phyloP scores from a whole-genome alignment of 2,113 vertebrate species.

The Tetraodon nigroviridis region DNA sequence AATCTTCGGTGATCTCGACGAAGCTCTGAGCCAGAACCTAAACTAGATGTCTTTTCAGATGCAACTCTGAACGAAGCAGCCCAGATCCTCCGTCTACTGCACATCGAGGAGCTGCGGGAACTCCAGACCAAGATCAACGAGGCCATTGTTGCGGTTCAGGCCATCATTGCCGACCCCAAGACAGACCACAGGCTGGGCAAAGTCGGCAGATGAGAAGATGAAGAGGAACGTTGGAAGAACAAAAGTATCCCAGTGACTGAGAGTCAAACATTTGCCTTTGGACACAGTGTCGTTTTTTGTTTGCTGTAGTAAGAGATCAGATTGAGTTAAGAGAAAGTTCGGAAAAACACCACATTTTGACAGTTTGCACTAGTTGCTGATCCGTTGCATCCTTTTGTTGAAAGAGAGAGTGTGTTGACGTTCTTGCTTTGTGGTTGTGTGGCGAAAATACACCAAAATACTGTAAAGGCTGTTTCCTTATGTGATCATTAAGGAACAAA shows the following conservation, averaged over 20 bases:
- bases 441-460: conserved; percentile 19
- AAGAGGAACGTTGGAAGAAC: background rate
- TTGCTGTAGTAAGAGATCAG: conserved; percentile 24
- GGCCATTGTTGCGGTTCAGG: conserved; percentile 95
- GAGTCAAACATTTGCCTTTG: background rate
- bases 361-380: background rate
- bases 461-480: conserved; percentile 16
- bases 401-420: conserved; percentile 7
- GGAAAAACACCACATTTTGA: background rate
- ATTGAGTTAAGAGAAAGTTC: background rate
- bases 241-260: conserved; percentile 18
- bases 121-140: conserved; percentile 97
- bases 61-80: conserved; percentile 94
- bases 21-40: background rate
- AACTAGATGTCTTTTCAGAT: conserved; percentile 68
- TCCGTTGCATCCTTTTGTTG: background rate
- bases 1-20: background rate
- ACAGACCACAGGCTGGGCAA: conserved; percentile 97
- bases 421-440: conserved; percentile 22
- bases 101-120: conserved; percentile 95
- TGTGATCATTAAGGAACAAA: background rate
- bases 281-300: conserved; percentile 12
- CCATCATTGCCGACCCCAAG: conserved; percentile 96
- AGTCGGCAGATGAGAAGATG: conserved; percentile 86
- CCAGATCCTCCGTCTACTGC: conserved; percentile 89